Evolutionary conservation across 2,888 invertebrate species (phyloP), one percentile per base, ranked within the genome.

Genomic region (Nomada ferruginata): DNA sequence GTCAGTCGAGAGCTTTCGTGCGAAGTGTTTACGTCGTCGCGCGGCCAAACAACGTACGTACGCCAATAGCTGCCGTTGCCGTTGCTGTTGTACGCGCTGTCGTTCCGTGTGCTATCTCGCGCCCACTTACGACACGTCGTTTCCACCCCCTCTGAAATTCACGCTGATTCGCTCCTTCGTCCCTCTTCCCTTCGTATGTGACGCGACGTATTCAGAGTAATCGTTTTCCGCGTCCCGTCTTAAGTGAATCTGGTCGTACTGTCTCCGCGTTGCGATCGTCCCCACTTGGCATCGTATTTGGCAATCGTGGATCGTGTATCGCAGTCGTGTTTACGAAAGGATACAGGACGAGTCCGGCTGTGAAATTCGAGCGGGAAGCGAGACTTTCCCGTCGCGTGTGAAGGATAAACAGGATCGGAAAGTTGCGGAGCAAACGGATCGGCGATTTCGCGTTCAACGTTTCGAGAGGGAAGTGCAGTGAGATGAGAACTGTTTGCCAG

Each of bases 1-100:
- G 86, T 36, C 87, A 87, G 87, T 87, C 87, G 87, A 87, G 86
- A 76, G 87, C 87, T 79, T 75, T 86, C 87, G 86, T 79, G 87
- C 87, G 71, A 69, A 86, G 87, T 87, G 87, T 87, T 87, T 87
- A 87, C 87, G 79, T 87, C 87, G 87, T 85, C 82, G 83, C 85
- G 81, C 83, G 86, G 83, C 79, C 73, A 87, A 87, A 87, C 77
- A 36, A 81, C 85, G 73, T 83, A 69, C 76, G 36, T 36, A 36
- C 36, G 36, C 36, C 36, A 5, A 36, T 36, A 36, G 7, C 36
- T 36, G 0, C 57, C 23, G 76, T 57, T 78, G 23, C 42, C 52
- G 52, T 60, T 61, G 3, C 18, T 20, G 23, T 15, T 23, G 29
- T 26, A 9, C 66, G 20, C 23, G 76, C 61, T 69, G 29, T 10